Evolutionary conservation across 2,113 vertebrate genomes (phyloP).

Genomic region (Mellivora capensis): DNA sequence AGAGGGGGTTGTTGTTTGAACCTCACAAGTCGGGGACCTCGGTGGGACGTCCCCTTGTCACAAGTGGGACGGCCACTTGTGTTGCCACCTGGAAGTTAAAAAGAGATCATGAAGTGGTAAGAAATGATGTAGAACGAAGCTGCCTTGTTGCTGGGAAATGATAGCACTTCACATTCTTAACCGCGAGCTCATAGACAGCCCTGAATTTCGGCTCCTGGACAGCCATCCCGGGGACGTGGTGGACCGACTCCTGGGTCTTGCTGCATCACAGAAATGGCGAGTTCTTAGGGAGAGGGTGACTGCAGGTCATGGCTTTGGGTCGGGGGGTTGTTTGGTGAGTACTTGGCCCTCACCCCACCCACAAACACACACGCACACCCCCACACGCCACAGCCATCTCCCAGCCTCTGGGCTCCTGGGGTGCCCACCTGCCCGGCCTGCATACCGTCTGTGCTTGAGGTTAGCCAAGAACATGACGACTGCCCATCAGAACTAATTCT

Average conservation of each 20-base stretch:
- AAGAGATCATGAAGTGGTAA: neutral
- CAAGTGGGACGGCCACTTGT: neutral
- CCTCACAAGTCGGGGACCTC: neutral
- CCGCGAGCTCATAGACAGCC: neutral
- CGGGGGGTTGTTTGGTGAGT: neutral
- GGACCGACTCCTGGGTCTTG: neutral
- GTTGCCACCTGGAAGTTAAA: neutral
- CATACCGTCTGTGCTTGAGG: neutral
- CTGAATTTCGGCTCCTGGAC: neutral
- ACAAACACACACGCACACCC: fast-evolving
- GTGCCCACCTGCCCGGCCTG: too few species aligned
- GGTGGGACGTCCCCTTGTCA: neutral
- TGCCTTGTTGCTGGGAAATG: neutral
- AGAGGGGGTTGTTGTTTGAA: neutral
- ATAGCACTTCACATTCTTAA: neutral
- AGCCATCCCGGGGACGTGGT: neutral
- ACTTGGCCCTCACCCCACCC: neutral
- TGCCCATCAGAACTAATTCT: neutral
- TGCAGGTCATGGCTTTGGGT: neutral
- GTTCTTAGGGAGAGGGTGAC: neutral
- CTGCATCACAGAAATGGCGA: neutral
- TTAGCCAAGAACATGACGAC: neutral
- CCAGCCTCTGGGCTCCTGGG: neutral
- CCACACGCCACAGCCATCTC: neutral
- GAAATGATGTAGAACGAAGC: neutral